These are phyloP conservation scores for Drosophila emarginata DNA, from an alignment of 2,888 invertebrate species.

Conservation along the genomic window DNA sequence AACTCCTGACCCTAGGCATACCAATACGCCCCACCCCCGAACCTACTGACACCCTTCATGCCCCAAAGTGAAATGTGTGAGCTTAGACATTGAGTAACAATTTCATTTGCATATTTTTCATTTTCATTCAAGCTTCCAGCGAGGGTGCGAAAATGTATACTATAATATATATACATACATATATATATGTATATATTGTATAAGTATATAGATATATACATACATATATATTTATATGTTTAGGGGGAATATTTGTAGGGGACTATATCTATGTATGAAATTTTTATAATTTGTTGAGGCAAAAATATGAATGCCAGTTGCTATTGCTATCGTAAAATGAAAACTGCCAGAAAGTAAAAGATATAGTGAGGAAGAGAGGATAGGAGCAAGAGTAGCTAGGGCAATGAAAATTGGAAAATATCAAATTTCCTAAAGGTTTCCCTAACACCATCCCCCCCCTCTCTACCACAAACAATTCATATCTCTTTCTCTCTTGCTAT, in stretches of 20 bases:
- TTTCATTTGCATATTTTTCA: conserved; percentile 74
- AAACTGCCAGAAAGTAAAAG: conserved; percentile 35
- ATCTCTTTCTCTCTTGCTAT: neutral
- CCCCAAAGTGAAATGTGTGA: conserved; percentile 28
- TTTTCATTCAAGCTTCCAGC: conserved; percentile 46
- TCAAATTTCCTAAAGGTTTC: conserved; percentile 59
- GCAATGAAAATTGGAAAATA: conserved; percentile 75
- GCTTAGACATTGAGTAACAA: conserved; percentile 68
- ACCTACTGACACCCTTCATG: conserved; percentile 1
- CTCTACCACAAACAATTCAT: neutral
- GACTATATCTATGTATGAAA: conserved; percentile 57
- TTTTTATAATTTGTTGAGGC: conserved; percentile 52
- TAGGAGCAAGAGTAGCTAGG: conserved; percentile 28
- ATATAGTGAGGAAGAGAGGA: neutral
- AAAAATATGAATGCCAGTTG: conserved; percentile 51
- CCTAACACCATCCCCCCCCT: neutral
- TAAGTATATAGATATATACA: neutral
- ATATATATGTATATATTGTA: conserved; percentile 10
- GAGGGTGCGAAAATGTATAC: conserved; percentile 52
- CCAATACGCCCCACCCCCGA: neutral
- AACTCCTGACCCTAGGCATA: conserved; percentile 2
- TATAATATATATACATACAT: conserved; percentile 18
- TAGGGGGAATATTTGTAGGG: conserved; percentile 34
- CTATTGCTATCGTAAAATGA: conserved; percentile 51
- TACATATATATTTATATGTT: conserved; percentile 5